A percentile compares a stretch with the other conserved stretches of the same genome.
phyloP scores from a whole-genome alignment of 2,888 invertebrate genomes.

The Chrysotoxum bicinctum region DNA sequence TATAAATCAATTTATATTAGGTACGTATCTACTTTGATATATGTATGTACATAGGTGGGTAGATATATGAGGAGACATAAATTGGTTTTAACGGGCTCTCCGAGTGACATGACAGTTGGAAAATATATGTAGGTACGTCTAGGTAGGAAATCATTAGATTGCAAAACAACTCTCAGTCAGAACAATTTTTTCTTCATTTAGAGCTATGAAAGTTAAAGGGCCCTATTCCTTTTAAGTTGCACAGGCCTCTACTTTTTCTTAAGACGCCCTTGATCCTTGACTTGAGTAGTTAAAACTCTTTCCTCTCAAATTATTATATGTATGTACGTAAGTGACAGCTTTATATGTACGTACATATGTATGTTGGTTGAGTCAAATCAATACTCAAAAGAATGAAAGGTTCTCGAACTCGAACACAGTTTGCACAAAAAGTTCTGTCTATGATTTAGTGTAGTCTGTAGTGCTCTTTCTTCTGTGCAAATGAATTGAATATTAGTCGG shows the following conservation, averaged over 20 bases:
- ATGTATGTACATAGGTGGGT: not conserved
- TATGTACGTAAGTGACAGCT: not conserved
- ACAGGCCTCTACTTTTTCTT: not conserved
- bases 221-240: not conserved
- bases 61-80: not conserved
- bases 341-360: not conserved
- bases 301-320: not conserved
- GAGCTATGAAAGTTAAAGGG: not conserved
- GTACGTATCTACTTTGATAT: no score
- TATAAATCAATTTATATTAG: conserved; percentile 13
- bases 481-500: not conserved
- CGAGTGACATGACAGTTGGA: not conserved
- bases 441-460: no score
- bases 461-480: not conserved
- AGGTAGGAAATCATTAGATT: not conserved
- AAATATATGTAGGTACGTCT: not conserved
- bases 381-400: not conserved
- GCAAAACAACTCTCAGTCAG: not conserved
- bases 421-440: not conserved
- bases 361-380: no score
- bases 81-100: not conserved
- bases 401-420: no score
- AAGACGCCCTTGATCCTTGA: not conserved
- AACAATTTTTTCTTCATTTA: not conserved
- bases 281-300: not conserved